These are phyloP conservation scores for Pocillopora grandis DNA, from an alignment of 92 coral and sea anemone species.

Conservation along the genomic window DNA sequence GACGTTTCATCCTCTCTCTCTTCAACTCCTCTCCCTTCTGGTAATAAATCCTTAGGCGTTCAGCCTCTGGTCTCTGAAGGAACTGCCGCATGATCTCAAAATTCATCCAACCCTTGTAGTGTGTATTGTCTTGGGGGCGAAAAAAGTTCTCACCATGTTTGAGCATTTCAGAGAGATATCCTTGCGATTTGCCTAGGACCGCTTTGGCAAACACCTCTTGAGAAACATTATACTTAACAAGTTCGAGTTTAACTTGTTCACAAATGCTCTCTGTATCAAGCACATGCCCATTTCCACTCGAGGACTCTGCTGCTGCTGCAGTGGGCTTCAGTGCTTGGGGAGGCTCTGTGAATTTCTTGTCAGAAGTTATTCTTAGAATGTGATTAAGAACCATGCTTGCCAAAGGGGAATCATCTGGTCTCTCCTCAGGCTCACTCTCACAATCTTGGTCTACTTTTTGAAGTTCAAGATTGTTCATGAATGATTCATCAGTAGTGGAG, in stretches of 20 bases:
- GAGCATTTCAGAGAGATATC: conserved; percentile 88
- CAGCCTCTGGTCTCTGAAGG: conserved; percentile 68
- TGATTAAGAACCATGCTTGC: conserved; percentile 65
- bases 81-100: conserved; percentile 87
- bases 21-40: conserved; percentile 73
- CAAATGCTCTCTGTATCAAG: conserved; percentile 63
- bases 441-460: conserved; percentile 56
- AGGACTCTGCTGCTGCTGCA: conserved; percentile 40
- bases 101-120: conserved; percentile 80
- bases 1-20: conserved; percentile 59
- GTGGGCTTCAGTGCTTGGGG: conserved; percentile 42
- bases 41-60: conserved; percentile 65
- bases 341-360: conserved; percentile 50
- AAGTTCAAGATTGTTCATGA: conserved; percentile 62
- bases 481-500: conserved; percentile 47
- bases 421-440: conserved; percentile 45
- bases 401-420: conserved; percentile 59
- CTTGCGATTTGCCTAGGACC: conserved; percentile 88
- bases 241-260: conserved; percentile 74
- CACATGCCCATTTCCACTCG: conserved; percentile 24
- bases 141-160: conserved; percentile 86
- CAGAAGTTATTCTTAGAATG: conserved; percentile 66
- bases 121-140: conserved; percentile 69
- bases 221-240: conserved; percentile 78
- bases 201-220: conserved; percentile 93